Conservation (phyloP, 1,140 invertebrate species). For the Teleopsis dalmanni region DNA sequence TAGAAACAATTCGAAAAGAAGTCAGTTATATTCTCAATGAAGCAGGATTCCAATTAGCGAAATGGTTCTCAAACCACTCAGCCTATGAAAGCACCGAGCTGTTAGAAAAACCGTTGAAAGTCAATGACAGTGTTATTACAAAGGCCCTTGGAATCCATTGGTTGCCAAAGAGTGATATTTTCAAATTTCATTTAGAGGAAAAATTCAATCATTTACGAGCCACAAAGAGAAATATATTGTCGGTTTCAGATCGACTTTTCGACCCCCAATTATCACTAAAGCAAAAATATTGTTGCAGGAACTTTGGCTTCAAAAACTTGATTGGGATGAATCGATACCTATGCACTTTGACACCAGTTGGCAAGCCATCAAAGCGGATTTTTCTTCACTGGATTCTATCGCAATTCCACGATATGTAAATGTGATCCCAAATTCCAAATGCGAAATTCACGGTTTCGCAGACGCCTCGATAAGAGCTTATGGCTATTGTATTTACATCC, state of each 20-base stretch:
- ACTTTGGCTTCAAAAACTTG: slow-evolving; percentile 35
- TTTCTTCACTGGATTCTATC: slow-evolving; percentile 8
- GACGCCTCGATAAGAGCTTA: slow-evolving; percentile 36
- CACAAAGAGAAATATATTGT: slow-evolving; percentile 15
- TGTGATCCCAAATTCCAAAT: too few relatives aligned
- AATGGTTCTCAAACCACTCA: slow-evolving; percentile 8
- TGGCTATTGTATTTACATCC: slow-evolving; percentile 35
- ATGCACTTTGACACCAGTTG: slow-evolving; percentile 17
- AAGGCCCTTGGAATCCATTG: neutral
- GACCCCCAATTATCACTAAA: slow-evolving; percentile 42
- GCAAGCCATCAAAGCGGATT: slow-evolving; percentile 13
- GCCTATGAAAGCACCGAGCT: neutral
- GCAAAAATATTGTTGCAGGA: slow-evolving; percentile 45
- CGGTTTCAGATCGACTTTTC: slow-evolving; percentile 29
- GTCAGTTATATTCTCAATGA: neutral
- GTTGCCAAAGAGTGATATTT: neutral
- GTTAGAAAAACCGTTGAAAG: neutral
- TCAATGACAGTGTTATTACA: neutral
- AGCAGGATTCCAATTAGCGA: neutral
- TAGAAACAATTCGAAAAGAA: neutral
- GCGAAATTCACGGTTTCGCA: slow-evolving; percentile 32
- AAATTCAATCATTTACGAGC: too few relatives aligned
- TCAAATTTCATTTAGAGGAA: neutral
- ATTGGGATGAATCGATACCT: slow-evolving; percentile 44
- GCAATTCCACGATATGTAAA: too few relatives aligned